These are phyloP conservation scores for Rhagonycha fulva DNA, from an alignment of 2,888 invertebrate species.

Conservation along the genomic window DNA sequence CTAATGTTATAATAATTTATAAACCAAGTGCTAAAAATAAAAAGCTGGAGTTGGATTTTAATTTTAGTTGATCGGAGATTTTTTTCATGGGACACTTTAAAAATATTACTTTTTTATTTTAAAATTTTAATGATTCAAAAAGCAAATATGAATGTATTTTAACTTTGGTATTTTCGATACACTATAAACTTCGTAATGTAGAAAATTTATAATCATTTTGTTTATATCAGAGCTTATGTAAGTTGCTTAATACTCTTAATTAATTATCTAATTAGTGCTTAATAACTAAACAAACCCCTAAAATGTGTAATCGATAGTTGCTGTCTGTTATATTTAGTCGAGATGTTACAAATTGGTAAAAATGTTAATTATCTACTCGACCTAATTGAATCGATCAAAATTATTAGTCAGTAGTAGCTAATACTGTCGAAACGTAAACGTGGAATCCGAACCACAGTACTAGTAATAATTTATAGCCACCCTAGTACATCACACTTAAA, in stretches of 20 bases:
- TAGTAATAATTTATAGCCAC: no score
- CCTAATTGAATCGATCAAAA: no score
- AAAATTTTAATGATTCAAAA: no score
- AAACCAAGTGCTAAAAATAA: background rate
- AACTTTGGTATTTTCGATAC: no score
- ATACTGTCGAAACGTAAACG: no score
- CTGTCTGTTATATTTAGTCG: no score
- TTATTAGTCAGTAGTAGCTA: no score
- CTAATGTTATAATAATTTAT: background rate
- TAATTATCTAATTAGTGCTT: background rate
- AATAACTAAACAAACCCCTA: background rate
- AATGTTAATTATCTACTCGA: background rate
- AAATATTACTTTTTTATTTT: background rate
- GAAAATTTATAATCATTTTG: background rate
- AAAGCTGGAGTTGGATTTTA: background rate
- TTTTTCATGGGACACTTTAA: background rate
- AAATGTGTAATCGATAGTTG: background rate
- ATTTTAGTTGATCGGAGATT: background rate
- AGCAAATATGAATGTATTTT: no score
- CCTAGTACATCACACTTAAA: no score
- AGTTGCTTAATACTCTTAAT: background rate
- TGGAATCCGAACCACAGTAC: no score
- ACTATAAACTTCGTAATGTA: background rate
- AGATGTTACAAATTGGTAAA: background rate
- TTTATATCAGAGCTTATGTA: background rate